Percentiles rank a stretch among this genome's conserved stretches.
Conservation (phyloP, 2,797 vertebrate genomes). For the Cetoscarus ocellatus region DNA sequence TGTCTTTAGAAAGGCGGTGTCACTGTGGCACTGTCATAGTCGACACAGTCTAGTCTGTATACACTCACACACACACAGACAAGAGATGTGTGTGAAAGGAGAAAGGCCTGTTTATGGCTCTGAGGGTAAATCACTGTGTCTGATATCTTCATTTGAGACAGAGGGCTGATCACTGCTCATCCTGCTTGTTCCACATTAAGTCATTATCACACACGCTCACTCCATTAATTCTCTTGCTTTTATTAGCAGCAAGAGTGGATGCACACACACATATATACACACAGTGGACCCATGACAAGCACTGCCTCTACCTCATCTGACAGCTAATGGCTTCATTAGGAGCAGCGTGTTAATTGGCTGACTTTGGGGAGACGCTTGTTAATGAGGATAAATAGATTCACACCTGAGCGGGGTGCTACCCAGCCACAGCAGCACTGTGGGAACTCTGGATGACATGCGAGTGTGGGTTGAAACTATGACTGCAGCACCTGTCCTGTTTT, state of each 20-base stretch:
- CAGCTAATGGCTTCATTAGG: constrained; percentile 98
- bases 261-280: constrained; percentile 36
- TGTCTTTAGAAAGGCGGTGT: constrained; percentile 40
- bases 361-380: constrained; percentile 93
- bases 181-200: constrained; percentile 95
- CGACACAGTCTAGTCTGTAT: constrained; percentile 29
- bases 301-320: constrained; percentile 94
- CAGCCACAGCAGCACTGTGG: constrained; percentile 78
- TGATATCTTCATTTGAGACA: constrained; percentile 92
- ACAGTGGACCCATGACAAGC: constrained; percentile 89
- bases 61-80: constrained; percentile 20
- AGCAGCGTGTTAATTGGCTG: constrained; percentile 95
- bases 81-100: constrained; percentile 38
- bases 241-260: constrained; percentile 90
- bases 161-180: constrained; percentile 88
- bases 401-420: constrained; percentile 91
- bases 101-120: constrained; percentile 70
- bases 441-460: constrained; percentile 59
- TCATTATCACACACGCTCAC: constrained; percentile 95
- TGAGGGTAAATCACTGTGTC: constrained; percentile 83
- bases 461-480: constrained; percentile 27
- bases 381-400: constrained; percentile 98
- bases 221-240: constrained; percentile 97
- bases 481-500: constrained; percentile 28
- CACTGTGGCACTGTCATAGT: neutral